phyloP scores from a whole-genome alignment of 2,113 vertebrate genomes.

The Capreolus pygargus region DNA sequence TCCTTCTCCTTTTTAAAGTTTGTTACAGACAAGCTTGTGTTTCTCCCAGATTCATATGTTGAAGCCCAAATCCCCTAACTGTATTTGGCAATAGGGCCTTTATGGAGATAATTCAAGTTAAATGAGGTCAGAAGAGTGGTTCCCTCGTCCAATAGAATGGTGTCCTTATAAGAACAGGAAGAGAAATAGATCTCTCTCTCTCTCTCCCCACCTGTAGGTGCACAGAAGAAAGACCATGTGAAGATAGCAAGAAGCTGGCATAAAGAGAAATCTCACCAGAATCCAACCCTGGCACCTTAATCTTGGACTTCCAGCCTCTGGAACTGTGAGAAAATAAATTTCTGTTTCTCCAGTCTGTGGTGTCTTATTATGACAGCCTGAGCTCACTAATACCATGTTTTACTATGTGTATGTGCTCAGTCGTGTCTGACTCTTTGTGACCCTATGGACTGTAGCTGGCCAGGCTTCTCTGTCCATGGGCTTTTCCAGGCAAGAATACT shows the following conservation, averaged over 20 bases:
- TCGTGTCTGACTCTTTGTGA: background rate
- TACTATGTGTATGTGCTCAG: background rate
- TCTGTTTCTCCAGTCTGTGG: background rate
- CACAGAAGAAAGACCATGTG: background rate
- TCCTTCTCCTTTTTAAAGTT: background rate
- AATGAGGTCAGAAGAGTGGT: background rate
- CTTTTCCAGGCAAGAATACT: background rate
- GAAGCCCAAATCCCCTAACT: background rate
- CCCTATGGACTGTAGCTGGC: background rate
- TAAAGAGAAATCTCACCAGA: background rate
- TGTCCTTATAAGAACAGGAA: background rate
- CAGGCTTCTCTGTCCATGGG: background rate
- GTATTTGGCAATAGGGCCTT: background rate
- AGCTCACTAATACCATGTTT: slow-evolving; percentile 36
- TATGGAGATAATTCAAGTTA: background rate
- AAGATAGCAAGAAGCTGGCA: background rate
- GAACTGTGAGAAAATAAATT: background rate
- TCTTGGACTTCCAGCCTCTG: background rate
- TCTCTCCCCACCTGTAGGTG: background rate
- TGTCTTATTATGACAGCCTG: background rate
- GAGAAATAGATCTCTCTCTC: background rate
- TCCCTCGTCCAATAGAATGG: background rate
- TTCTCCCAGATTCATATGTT: background rate
- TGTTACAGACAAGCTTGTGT: slow-evolving; percentile 44
- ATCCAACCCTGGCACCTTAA: background rate